Conservation (phyloP, 2,797 vertebrate species). For the Astyanax mexicanus region DNA sequence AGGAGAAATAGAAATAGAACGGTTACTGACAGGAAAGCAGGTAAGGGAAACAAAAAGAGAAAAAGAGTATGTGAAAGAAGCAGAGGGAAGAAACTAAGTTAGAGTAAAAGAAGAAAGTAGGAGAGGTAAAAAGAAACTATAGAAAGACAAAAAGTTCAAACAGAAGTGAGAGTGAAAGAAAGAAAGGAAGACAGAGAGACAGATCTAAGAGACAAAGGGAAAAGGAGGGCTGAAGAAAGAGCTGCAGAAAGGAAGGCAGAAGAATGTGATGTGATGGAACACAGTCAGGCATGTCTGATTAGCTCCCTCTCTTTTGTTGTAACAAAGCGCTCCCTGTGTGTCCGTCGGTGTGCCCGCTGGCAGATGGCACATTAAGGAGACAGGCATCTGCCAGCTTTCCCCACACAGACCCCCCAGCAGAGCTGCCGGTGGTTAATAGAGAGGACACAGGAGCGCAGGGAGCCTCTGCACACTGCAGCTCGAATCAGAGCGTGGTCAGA, state of each 20-base stretch:
- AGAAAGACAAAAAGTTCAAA: too few relatives aligned
- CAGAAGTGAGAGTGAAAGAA: background rate
- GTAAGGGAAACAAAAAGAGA: too few relatives aligned
- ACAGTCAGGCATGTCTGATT: constrained; percentile 45
- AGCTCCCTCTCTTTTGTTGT: constrained; percentile 46
- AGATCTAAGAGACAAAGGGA: background rate
- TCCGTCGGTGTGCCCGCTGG: constrained; percentile 42
- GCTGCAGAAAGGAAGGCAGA: background rate
- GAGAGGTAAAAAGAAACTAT: too few relatives aligned
- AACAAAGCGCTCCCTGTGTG: constrained; percentile 54
- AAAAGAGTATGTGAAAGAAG: too few relatives aligned
- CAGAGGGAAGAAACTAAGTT: background rate
- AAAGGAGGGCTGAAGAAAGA: constrained; percentile 3
- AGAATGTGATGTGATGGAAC: constrained; percentile 15
- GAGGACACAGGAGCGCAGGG: constrained; percentile 22
- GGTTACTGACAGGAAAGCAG: too few relatives aligned
- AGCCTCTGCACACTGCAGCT: constrained; percentile 26
- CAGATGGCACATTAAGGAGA: constrained; percentile 62
- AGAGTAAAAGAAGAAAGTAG: background rate
- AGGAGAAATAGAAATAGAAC: too few relatives aligned
- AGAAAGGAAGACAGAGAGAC: background rate
- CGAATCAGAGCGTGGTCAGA: constrained; percentile 29
- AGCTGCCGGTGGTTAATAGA: constrained; percentile 37
- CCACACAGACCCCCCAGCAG: constrained; percentile 38
- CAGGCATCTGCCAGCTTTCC: constrained; percentile 58